A percentile compares a stretch with the other conserved stretches of the same genome.
These are phyloP conservation scores for Tetramorium simillimum DNA, from an alignment of 1,140 invertebrate species.

Conservation along the genomic window DNA sequence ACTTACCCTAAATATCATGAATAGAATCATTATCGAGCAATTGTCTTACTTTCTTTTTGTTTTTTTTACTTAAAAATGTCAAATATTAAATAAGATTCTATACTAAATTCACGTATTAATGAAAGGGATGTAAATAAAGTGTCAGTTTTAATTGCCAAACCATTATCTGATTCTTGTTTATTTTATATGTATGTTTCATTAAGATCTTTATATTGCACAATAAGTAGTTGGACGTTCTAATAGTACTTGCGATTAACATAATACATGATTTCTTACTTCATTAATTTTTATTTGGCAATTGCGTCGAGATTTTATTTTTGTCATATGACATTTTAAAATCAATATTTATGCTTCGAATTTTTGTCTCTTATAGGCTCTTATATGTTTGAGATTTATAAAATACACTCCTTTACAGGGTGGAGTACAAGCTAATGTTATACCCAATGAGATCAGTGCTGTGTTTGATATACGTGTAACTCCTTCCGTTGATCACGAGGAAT, in stretches of 20 bases:
- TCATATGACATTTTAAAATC: not conserved
- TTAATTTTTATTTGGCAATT: too few species aligned
- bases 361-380: not conserved
- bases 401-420: constrained; percentile 89
- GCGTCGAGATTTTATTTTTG: too few species aligned
- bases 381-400: constrained; percentile 14
- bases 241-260: too few species aligned
- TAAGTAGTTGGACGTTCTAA: too few species aligned
- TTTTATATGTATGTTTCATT: constrained; percentile 77
- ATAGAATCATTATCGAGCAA: not conserved
- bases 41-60: too few species aligned
- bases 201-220: not conserved
- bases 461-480: constrained; percentile 94
- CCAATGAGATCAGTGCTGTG: constrained; percentile 90
- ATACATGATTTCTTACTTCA: too few species aligned
- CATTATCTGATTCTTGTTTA: constrained; percentile 9
- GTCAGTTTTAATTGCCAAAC: not conserved
- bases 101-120: not conserved
- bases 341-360: not conserved
- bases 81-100: not conserved
- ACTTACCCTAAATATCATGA: not conserved
- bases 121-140: not conserved
- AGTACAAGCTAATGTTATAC: constrained; percentile 96
- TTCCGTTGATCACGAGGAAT: constrained; percentile 88
- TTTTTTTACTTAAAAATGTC: not conserved